These are phyloP conservation scores for Neocloeon triangulifer DNA, from an alignment of 1,140 invertebrate genomes.

Conservation along the genomic window DNA sequence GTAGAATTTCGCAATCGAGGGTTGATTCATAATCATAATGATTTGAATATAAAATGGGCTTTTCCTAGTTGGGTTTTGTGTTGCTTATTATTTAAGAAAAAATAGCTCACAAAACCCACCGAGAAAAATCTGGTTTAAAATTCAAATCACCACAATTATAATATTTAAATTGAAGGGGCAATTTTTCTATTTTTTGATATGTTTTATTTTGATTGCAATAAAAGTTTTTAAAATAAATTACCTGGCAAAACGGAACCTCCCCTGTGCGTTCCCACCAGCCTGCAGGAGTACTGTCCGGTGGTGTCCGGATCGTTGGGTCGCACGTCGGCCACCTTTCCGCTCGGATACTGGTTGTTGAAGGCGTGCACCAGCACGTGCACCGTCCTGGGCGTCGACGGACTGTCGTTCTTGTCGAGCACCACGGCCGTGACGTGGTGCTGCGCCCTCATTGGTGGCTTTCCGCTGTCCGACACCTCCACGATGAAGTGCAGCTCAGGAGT, in stretches of 20 bases:
- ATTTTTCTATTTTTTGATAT: conserved; percentile 3
- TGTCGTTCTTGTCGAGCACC: conserved; percentile 78
- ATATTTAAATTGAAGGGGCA: no score
- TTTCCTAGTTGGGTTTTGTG: no score
- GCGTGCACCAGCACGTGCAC: conserved; percentile 59
- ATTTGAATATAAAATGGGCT: no score
- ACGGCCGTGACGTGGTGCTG: conserved; percentile 51
- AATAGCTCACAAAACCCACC: no score
- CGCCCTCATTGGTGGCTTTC: conserved; percentile 55
- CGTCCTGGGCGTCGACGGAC: conserved; percentile 60
- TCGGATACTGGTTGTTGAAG: conserved; percentile 35
- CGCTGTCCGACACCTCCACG: conserved; percentile 76
- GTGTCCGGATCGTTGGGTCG: conserved; percentile 77
- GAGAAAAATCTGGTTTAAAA: no score
- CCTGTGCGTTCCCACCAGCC: conserved; percentile 28
- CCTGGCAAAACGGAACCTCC: conserved; percentile 1
- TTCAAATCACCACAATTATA: no score
- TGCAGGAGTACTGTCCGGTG: conserved; percentile 68
- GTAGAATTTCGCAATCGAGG: no score
- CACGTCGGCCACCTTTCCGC: conserved; percentile 72
- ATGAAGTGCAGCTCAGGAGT: conserved; percentile 47
- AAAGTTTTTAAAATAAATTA: no score
- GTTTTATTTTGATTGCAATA: conserved; percentile 3
- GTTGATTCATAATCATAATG: no score
- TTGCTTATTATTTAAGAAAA: no score